Evolutionary conservation across 2,113 vertebrate species (phyloP), one percentile per base, ranked within the genome.

Genomic region (Alethe diademata): DNA sequence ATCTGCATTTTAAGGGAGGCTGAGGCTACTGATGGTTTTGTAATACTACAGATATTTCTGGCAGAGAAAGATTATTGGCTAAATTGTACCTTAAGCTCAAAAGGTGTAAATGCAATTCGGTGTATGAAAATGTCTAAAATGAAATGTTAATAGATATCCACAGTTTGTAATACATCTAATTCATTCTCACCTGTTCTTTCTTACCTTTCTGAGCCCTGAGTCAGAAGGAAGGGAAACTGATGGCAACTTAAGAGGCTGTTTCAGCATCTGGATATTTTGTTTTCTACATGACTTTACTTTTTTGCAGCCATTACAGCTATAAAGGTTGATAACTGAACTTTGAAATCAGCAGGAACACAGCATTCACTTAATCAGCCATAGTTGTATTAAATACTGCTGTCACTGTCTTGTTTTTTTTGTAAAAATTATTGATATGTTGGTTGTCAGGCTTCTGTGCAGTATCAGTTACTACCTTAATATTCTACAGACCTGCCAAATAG

Each of bases 141-240:
- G 12, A 65, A 73, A n/a, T 58, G 19, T 60, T 84, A 35, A 9
- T 67, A 5, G 19, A 36, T 31, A 86, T 16, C 28, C 74, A 24
- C 8, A 67, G 17, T 8, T 69, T 73, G 28, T 71, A 53, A 53
- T 42, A 33, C 40, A 40, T 65, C 56, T 48, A 80, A 58, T 64
- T 86, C 2, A 36, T 91, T 98, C 78, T 95, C 91, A 93, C 83
- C 97, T 97, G 87, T 92, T 89, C 83, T 91, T 89, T 8, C 83
- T 86, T 90, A 76, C 51, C 50, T 97, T 96, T 96, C 94, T 95
- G 75, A 96, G 85, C 83, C 65, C 74, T 61, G 45, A 54, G 73
- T 95, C 72, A 50, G 6, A 79, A 60, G 78, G 94, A 97, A 96
- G 78, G 25, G 81, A 97, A 92, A 95, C 58, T 70, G 45, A 3